A percentile compares a stretch with the other conserved stretches of the same genome.
These are phyloP conservation scores for Thelaira solivaga DNA, from an alignment of 2,888 invertebrate species.

Conservation along the genomic window DNA sequence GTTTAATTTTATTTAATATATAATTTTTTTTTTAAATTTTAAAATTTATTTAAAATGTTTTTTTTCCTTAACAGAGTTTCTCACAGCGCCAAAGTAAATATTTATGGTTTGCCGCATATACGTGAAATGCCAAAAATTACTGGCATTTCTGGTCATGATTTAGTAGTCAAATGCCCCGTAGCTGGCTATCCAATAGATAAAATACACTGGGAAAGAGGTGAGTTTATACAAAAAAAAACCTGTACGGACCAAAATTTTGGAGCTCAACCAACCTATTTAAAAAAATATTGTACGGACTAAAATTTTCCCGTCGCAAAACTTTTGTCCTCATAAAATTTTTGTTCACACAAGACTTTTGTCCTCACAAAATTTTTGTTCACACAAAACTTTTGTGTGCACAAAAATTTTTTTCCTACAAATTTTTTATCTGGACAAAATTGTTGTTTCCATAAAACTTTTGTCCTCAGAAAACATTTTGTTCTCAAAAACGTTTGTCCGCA, in stretches of 20 bases:
- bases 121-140: constrained; percentile 92
- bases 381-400: no score
- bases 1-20: neutral
- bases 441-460: no score
- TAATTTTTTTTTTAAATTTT: neutral
- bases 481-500: no score
- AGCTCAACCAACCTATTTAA: neutral
- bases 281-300: neutral
- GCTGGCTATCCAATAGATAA: constrained; percentile 93
- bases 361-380: no score
- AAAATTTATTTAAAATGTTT: no score
- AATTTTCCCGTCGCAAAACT: no score
- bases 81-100: constrained; percentile 91
- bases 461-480: no score
- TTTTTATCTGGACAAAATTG: no score
- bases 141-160: constrained; percentile 89
- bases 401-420: no score
- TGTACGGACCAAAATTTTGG: neutral
- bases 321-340: no score
- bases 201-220: constrained; percentile 94
- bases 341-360: no score
- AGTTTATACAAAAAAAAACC: constrained; percentile 56
- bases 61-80: constrained; percentile 80
- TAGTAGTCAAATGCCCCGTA: constrained; percentile 92
- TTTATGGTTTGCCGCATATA: constrained; percentile 91